A percentile compares a stretch with the other conserved stretches of the same genome.
phyloP scores from a whole-genome alignment of 1,140 invertebrate genomes.

The Drosophila kohkoa region DNA sequence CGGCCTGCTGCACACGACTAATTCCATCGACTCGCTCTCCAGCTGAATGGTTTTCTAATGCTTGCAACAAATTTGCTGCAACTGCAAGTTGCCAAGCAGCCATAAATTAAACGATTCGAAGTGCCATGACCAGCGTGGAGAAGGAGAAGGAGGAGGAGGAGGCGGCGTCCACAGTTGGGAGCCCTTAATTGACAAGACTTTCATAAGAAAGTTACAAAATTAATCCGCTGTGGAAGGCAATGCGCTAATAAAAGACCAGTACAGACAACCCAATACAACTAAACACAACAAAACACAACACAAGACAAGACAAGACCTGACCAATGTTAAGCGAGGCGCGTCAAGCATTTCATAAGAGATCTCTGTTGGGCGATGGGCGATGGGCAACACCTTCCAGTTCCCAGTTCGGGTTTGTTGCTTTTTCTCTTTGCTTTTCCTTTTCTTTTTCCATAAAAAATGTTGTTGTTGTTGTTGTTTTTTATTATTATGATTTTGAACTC shows the following conservation, averaged over 20 bases:
- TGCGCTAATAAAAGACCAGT: conserved; percentile 30
- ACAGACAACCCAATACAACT: background rate
- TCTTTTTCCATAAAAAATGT: background rate
- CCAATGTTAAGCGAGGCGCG: conserved; percentile 34
- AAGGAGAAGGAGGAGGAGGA: no score
- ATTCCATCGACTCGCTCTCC: conserved; percentile 25
- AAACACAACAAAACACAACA: no score
- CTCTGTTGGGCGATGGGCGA: conserved; percentile 10
- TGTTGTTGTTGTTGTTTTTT: conserved; percentile 1
- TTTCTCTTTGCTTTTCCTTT: conserved; percentile 6
- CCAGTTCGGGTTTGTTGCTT: conserved; percentile 21
- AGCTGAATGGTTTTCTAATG: conserved; percentile 38
- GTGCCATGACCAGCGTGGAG: background rate
- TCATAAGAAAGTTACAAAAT: conserved; percentile 55
- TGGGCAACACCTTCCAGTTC: conserved; percentile 29
- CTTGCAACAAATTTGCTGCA: background rate
- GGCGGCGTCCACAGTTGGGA: background rate
- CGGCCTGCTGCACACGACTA: conserved; percentile 32
- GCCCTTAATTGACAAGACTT: conserved; percentile 50
- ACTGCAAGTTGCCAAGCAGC: conserved; percentile 6
- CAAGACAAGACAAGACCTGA: background rate
- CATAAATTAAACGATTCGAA: conserved; percentile 24
- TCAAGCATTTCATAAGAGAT: conserved; percentile 48
- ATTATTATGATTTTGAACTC: conserved; percentile 2
- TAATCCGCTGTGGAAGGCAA: conserved; percentile 27